These are phyloP conservation scores for Scatophagus argus DNA, from an alignment of 2,113 vertebrate genomes.

Conservation along the genomic window DNA sequence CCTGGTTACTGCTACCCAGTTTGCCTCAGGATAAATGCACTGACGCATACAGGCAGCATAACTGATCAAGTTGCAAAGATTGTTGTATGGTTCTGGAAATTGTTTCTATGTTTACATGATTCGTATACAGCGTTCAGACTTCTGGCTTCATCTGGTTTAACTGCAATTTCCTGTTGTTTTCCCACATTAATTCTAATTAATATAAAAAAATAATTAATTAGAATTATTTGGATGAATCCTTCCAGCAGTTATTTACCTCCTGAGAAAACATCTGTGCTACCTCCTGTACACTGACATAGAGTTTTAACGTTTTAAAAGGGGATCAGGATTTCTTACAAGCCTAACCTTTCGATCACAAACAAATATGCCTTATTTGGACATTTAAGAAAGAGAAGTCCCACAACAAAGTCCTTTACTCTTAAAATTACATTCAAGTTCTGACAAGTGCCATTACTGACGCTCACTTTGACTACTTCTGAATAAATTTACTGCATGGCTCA, in stretches of 20 bases:
- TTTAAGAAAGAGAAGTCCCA: background rate
- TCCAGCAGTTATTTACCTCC: background rate
- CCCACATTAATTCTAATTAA: background rate
- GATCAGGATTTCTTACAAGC: background rate
- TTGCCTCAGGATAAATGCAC: background rate
- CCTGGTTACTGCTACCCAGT: conserved; percentile 54
- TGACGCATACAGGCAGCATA: background rate
- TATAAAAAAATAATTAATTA: too few species aligned
- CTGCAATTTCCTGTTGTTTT: background rate
- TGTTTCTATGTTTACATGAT: background rate
- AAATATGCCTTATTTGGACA: background rate
- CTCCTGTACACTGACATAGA: background rate
- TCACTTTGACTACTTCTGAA: background rate
- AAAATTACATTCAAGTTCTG: conserved; percentile 9
- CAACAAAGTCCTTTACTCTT: background rate
- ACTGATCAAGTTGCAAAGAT: background rate
- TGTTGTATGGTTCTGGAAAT: background rate
- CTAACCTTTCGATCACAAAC: background rate
- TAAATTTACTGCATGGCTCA: background rate
- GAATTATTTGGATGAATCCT: background rate
- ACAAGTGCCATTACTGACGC: background rate
- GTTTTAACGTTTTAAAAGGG: background rate
- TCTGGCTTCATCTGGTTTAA: background rate
- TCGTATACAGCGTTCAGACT: too few species aligned
- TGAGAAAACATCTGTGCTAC: background rate